A percentile compares a stretch with the other conserved stretches of the same genome.
Conservation (phyloP, 2,888 invertebrate species). For the Drosophila subsilvestris region DNA sequence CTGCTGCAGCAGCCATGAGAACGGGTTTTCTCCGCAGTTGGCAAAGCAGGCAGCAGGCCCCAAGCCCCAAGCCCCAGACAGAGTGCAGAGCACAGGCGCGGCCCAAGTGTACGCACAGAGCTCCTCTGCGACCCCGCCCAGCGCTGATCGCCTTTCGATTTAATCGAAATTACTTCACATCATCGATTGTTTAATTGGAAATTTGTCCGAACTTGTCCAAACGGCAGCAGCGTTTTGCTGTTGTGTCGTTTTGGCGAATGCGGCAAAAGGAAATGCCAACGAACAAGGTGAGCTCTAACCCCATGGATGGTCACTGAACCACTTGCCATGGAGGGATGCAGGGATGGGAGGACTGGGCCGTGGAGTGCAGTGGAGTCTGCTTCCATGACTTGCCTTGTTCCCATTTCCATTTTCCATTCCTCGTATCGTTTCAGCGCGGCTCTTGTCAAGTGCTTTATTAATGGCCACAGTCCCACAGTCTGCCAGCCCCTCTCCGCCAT, state of each 20-base stretch:
- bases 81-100: slow-evolving; percentile 60
- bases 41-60: slow-evolving; percentile 63
- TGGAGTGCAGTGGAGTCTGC: neutral
- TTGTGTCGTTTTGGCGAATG: slow-evolving; percentile 7
- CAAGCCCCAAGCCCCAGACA: neutral
- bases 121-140: slow-evolving; percentile 42
- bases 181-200: slow-evolving; percentile 68
- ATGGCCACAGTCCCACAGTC: slow-evolving; percentile 23
- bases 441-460: slow-evolving; percentile 51
- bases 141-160: slow-evolving; percentile 54
- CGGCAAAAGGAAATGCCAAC: slow-evolving; percentile 40
- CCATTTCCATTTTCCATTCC: slow-evolving; percentile 1
- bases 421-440: slow-evolving; percentile 30
- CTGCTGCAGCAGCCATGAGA: slow-evolving; percentile 39
- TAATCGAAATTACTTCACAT: slow-evolving; percentile 54
- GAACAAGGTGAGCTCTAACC: slow-evolving; percentile 19
- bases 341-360: neutral
- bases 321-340: neutral
- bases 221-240: neutral
- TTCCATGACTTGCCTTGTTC: slow-evolving; percentile 5
- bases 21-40: slow-evolving; percentile 66
- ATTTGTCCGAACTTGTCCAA: slow-evolving; percentile 35
- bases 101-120: slow-evolving; percentile 30
- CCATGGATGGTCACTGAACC: neutral
- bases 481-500: neutral